Conservation (phyloP, 2,888 invertebrate genomes). For the Oithona nana region DNA sequence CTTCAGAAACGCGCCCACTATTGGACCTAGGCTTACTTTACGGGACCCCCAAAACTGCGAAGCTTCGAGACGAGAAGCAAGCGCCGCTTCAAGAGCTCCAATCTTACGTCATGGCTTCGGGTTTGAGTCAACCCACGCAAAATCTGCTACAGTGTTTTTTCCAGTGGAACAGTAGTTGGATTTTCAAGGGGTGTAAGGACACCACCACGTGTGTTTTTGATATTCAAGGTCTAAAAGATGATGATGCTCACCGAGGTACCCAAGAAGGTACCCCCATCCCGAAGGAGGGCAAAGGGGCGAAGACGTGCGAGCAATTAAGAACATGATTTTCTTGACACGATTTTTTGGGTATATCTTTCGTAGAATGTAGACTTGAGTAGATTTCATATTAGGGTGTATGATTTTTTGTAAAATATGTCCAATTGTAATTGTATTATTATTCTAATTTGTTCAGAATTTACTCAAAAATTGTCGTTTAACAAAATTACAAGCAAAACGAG, state of each 20-base stretch:
- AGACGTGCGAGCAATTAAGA: neutral
- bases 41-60: neutral
- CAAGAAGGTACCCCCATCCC: too few species aligned
- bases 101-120: neutral
- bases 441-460: too few species aligned
- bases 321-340: neutral
- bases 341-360: too few species aligned
- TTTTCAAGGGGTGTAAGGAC: neutral
- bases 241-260: too few species aligned
- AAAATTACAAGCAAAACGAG: too few species aligned
- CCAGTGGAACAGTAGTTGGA: neutral
- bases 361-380: too few species aligned
- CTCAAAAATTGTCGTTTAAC: too few species aligned
- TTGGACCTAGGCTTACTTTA: neutral
- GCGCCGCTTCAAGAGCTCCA: neutral
- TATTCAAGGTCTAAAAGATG: neutral
- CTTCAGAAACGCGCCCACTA: neutral
- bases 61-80: neutral
- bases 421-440: too few species aligned
- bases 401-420: too few species aligned
- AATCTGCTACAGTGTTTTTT: neutral
- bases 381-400: too few species aligned
- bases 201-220: neutral
- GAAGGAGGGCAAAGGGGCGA: neutral
- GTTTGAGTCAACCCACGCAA: neutral